Evolutionary conservation across 1,140 invertebrate genomes (phyloP).

Genomic region (Aporrectodea caliginosa): DNA sequence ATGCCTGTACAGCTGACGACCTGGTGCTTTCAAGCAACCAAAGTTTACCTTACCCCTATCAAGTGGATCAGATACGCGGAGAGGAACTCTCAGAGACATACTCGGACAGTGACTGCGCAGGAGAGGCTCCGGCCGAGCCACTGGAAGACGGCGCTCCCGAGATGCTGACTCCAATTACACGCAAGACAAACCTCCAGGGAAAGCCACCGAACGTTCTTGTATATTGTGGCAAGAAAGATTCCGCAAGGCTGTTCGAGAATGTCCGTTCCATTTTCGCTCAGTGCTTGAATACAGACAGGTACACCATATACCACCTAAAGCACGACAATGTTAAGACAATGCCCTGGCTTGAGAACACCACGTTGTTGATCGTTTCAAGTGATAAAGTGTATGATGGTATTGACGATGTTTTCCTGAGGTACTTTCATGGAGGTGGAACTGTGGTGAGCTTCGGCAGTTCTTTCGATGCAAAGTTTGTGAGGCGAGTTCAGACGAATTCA

Average conservation of each 20-base stretch:
- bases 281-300: slow-evolving; percentile 70
- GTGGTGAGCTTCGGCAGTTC: slow-evolving; percentile 69
- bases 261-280: slow-evolving; percentile 65
- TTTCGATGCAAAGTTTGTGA: slow-evolving; percentile 72
- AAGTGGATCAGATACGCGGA: neutral
- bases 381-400: slow-evolving; percentile 66
- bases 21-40: slow-evolving; percentile 23
- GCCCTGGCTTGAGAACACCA: slow-evolving; percentile 69
- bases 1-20: slow-evolving; percentile 23
- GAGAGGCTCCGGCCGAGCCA: slow-evolving; percentile 10
- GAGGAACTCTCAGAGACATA: slow-evolving; percentile 4
- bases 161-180: slow-evolving; percentile 1
- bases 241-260: slow-evolving; percentile 66
- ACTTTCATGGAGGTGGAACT: slow-evolving; percentile 68
- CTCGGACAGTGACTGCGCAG: slow-evolving; percentile 18
- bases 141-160: neutral
- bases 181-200: neutral
- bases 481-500: slow-evolving; percentile 72
- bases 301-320: slow-evolving; percentile 70
- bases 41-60: slow-evolving; percentile 26
- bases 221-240: slow-evolving; percentile 67
- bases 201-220: slow-evolving; percentile 78
- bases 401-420: slow-evolving; percentile 67
- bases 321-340: slow-evolving; percentile 62
- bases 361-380: slow-evolving; percentile 69